These are phyloP conservation scores for Falco rusticolus DNA, from an alignment of 2,797 vertebrate genomes.

Conservation along the genomic window DNA sequence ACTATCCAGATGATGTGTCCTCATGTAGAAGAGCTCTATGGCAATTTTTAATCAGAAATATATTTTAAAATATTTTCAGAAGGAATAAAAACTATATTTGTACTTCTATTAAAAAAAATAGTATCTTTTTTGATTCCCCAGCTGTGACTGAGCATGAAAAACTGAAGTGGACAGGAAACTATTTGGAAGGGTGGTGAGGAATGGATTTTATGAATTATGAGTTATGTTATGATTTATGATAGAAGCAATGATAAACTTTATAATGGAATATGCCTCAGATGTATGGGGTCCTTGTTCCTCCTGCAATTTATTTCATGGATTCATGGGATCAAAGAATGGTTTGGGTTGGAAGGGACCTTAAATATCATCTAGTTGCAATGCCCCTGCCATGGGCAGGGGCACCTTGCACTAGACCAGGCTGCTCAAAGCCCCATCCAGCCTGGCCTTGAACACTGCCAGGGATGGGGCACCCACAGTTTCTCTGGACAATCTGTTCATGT, in stretches of 20 bases:
- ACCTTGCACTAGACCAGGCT: no score
- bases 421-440: no score
- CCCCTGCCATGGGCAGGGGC: no score
- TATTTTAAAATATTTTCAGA: not conserved
- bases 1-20: not conserved
- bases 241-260: not conserved
- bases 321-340: no score
- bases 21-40: not conserved
- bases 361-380: no score
- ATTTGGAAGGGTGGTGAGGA: not conserved
- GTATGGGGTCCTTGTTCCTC: rapidly evolving
- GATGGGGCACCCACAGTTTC: no score
- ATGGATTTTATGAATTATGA: not conserved
- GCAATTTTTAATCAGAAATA: not conserved
- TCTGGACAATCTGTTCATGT: no score
- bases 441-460: no score
- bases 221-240: no score
- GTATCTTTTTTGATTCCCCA: not conserved
- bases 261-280: not conserved
- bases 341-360: no score
- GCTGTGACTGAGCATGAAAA: not conserved
- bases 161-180: not conserved
- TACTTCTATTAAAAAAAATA: not conserved
- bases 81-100: not conserved
- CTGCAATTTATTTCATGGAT: not conserved